These are phyloP conservation scores for Dipus sagitta DNA, from an alignment of 2,797 vertebrate species.

Conservation along the genomic window DNA sequence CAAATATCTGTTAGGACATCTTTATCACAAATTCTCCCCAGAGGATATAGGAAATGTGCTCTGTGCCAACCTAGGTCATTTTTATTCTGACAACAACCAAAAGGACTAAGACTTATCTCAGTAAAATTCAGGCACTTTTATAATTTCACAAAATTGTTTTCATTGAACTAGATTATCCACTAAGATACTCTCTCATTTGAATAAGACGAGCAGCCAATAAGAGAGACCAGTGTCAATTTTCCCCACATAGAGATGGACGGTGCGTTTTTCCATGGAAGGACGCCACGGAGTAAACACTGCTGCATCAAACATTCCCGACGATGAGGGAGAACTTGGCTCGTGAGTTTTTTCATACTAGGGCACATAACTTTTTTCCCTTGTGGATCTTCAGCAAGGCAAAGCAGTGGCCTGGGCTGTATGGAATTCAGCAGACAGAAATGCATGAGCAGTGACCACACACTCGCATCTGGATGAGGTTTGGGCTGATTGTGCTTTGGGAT, in stretches of 20 bases:
- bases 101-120: slow-evolving; percentile 51
- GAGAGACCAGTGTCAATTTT: background rate
- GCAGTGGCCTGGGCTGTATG: slow-evolving; percentile 74
- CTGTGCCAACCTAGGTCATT: background rate
- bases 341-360: slow-evolving; percentile 56
- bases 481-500: slow-evolving; percentile 72
- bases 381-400: slow-evolving; percentile 69
- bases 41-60: background rate
- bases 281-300: slow-evolving; percentile 56
- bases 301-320: slow-evolving; percentile 52
- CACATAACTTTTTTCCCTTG: slow-evolving; percentile 75
- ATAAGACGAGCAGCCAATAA: slow-evolving; percentile 20
- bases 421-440: slow-evolving; percentile 83
- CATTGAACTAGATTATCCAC: slow-evolving; percentile 38
- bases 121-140: slow-evolving; percentile 34
- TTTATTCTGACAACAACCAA: background rate
- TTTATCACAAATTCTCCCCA: background rate
- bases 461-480: slow-evolving; percentile 78
- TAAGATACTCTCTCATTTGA: background rate
- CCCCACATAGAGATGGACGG: background rate
- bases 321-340: slow-evolving; percentile 9
- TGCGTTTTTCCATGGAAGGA: slow-evolving; percentile 49
- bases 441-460: slow-evolving; percentile 72
- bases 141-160: slow-evolving; percentile 44
- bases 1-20: background rate